Conservation (phyloP, 2,888 invertebrate species). For the Aporophyla lueneburgensis region DNA sequence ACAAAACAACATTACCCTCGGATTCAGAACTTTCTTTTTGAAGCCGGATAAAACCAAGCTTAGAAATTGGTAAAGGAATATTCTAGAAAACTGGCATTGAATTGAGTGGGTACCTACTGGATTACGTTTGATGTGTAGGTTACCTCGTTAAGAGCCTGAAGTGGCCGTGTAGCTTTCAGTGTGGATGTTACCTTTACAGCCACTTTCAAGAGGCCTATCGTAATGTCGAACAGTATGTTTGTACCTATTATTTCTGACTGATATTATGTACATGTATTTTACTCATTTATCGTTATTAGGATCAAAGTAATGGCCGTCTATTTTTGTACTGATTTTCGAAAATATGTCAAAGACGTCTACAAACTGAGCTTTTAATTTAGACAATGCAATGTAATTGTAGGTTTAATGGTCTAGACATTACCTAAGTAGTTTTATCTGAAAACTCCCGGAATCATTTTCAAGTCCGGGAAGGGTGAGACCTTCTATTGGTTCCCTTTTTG, state of each 20-base stretch:
- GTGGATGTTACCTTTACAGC: conserved; percentile 40
- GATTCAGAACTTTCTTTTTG: conserved; percentile 13
- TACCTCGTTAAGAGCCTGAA: conserved; percentile 27
- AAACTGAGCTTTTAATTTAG: background rate
- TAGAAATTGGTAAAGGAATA: conserved; percentile 46
- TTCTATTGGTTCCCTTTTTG: background rate
- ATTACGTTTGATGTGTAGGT: conserved; percentile 37
- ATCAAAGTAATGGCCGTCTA: background rate
- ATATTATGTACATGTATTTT: background rate
- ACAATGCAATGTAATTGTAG: background rate
- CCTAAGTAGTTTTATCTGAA: background rate
- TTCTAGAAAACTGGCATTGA: conserved; percentile 45
- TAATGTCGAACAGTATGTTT: conserved; percentile 11
- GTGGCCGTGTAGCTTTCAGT: conserved; percentile 26
- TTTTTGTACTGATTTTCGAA: background rate
- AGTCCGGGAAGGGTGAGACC: no score
- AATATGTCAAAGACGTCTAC: background rate
- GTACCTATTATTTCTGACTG: background rate
- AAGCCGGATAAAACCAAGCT: conserved; percentile 22
- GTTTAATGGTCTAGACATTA: no score
- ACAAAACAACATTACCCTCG: background rate
- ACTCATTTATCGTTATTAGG: background rate
- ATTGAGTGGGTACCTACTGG: conserved; percentile 24
- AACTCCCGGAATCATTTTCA: background rate
- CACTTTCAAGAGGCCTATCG: conserved; percentile 7